phyloP scores from a whole-genome alignment of 2,113 vertebrate genomes.

The Plectropomus leopardus region DNA sequence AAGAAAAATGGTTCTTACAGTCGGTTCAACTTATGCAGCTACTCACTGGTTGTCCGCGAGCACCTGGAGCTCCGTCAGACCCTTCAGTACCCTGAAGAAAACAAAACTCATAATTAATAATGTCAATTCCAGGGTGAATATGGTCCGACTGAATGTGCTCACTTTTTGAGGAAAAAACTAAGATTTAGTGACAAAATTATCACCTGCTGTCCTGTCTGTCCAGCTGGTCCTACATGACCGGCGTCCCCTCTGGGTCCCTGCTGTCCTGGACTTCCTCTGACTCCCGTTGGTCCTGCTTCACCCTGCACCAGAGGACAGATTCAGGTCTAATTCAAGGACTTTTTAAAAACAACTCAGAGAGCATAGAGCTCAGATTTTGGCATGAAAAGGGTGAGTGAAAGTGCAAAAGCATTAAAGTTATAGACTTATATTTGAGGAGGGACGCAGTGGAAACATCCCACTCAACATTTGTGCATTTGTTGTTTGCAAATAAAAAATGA shows the following conservation, averaged over 20 bases:
- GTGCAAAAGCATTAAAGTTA: too few relatives aligned
- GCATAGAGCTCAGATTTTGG: background rate
- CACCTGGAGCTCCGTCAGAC: constrained; percentile 67
- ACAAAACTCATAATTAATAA: background rate
- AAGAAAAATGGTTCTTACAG: background rate
- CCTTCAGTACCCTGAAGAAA: constrained; percentile 66
- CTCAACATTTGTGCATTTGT: too few relatives aligned
- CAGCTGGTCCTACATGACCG: constrained; percentile 88
- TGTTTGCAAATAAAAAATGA: too few relatives aligned
- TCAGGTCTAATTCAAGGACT: background rate
- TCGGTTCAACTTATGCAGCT: background rate
- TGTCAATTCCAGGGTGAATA: too few relatives aligned
- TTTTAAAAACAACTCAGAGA: background rate
- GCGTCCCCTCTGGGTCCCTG: constrained; percentile 94
- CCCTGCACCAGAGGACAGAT: constrained; percentile 83
- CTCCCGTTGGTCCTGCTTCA: constrained; percentile 93
- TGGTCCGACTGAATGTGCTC: background rate
- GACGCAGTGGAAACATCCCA: too few relatives aligned
- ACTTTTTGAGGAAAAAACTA: background rate
- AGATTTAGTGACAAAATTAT: background rate
- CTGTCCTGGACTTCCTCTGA: constrained; percentile 91
- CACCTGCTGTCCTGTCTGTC: constrained; percentile 89
- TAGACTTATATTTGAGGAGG: too few relatives aligned
- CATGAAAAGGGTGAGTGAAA: too few relatives aligned
- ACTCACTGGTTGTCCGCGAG: constrained; percentile 70